Conservation (phyloP, 1,140 invertebrate genomes). For the Papilio polyxenes region DNA sequence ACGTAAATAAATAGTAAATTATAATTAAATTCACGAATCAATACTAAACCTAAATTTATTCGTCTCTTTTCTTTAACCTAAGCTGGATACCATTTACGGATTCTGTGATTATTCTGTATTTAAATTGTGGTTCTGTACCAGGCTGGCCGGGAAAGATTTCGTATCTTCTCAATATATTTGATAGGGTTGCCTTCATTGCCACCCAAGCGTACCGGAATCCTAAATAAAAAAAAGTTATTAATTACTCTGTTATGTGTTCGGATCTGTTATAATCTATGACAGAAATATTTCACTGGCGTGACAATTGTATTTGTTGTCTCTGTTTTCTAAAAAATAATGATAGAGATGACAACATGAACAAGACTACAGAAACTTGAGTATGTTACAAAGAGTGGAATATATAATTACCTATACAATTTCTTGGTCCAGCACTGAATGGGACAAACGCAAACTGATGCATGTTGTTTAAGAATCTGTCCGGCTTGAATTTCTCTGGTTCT, state of each 20-base stretch:
- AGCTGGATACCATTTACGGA: slow-evolving; percentile 53
- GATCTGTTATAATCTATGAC: no score
- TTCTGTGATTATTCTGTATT: slow-evolving; percentile 53
- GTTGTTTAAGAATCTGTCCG: slow-evolving; percentile 50
- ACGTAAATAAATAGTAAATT: slow-evolving; percentile 5
- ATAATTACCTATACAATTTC: slow-evolving; percentile 53
- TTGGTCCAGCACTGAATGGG: slow-evolving; percentile 54
- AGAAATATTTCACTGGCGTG: no score
- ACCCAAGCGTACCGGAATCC: slow-evolving; percentile 56
- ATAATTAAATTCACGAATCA: not conserved
- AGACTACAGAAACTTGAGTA: no score
- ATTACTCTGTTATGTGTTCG: not conserved
- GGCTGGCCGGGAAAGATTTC: slow-evolving; percentile 48
- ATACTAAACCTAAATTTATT: not conserved
- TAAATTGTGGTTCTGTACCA: slow-evolving; percentile 53
- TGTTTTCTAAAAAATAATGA: no score
- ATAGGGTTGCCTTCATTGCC: slow-evolving; percentile 55
- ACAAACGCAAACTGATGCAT: slow-evolving; percentile 54
- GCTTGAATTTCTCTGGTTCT: slow-evolving; percentile 54
- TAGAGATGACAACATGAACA: no score
- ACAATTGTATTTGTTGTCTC: no score
- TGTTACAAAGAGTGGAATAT: not conserved
- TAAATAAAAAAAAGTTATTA: slow-evolving; percentile 43
- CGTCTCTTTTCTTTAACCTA: slow-evolving; percentile 45
- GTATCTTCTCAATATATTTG: slow-evolving; percentile 54